phyloP scores from a whole-genome alignment of 2,797 vertebrate species.

The Apodemus agrarius region DNA sequence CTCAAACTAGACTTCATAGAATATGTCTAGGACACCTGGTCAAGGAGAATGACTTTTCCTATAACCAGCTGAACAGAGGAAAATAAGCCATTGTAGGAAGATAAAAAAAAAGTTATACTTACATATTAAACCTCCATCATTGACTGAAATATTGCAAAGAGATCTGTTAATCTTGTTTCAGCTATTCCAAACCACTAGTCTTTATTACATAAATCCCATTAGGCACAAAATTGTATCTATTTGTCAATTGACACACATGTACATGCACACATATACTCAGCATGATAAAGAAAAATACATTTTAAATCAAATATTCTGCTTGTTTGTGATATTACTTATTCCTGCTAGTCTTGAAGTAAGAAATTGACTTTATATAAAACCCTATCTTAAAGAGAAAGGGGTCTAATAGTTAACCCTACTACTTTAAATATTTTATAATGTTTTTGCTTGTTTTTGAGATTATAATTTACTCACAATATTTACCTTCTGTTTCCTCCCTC shows the following conservation, averaged over 20 bases:
- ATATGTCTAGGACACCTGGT: constrained; percentile 81
- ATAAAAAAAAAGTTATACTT: constrained; percentile 85
- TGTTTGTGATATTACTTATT: constrained; percentile 16
- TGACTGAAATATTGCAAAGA: constrained; percentile 79
- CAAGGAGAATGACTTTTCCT: constrained; percentile 79
- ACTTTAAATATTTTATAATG: not conserved
- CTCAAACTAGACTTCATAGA: constrained; percentile 83
- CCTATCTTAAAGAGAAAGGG: not conserved
- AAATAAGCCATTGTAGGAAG: constrained; percentile 79
- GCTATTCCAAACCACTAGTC: constrained; percentile 81
- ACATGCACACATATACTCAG: not conserved
- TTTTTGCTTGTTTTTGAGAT: not conserved
- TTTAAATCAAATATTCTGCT: constrained; percentile 77
- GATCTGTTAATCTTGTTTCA: constrained; percentile 83
- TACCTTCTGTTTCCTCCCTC: not conserved
- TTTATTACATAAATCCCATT: constrained; percentile 86
- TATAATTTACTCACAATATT: not conserved
- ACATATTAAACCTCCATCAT: constrained; percentile 86
- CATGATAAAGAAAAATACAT: constrained; percentile 53
- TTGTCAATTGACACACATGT: constrained; percentile 70
- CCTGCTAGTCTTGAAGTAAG: not conserved
- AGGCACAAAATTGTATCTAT: constrained; percentile 85
- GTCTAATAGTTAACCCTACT: not conserved
- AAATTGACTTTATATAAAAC: not conserved
- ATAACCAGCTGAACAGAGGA: constrained; percentile 74